phyloP scores from a whole-genome alignment of 2,797 vertebrate species.

The Sebastes vulpes region DNA sequence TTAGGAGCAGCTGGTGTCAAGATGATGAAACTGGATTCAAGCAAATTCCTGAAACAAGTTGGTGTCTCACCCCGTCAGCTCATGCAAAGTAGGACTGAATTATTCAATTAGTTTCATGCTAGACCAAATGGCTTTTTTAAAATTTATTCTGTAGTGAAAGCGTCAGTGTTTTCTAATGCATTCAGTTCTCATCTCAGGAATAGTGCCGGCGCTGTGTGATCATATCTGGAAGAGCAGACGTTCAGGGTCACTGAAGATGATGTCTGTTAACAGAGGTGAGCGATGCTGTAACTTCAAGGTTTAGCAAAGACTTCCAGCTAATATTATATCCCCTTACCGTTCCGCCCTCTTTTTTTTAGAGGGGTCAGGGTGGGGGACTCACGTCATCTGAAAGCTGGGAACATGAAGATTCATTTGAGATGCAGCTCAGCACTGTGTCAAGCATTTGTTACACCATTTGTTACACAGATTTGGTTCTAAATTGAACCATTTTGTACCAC shows the following conservation, averaged over 20 bases:
- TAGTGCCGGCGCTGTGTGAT: not conserved
- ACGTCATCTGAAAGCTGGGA: too few species aligned
- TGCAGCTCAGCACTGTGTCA: too few species aligned
- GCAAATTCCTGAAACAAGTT: not conserved
- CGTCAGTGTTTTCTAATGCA: not conserved
- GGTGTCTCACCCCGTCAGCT: not conserved
- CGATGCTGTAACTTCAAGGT: not conserved
- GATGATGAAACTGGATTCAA: not conserved
- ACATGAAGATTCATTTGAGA: too few species aligned
- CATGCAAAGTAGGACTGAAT: not conserved
- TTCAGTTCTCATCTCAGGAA: constrained; percentile 2
- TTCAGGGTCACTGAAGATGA: not conserved
- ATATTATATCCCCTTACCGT: not conserved
- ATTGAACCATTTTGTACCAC: too few species aligned
- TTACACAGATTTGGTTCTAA: too few species aligned
- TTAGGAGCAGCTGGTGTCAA: not conserved
- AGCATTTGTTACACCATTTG: too few species aligned
- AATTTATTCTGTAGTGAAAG: not conserved
- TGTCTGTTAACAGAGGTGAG: not conserved
- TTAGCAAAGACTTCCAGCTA: not conserved
- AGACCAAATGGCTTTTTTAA: not conserved
- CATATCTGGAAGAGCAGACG: not conserved
- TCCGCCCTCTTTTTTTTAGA: too few species aligned
- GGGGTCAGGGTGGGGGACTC: too few species aligned
- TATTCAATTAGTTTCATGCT: not conserved